phyloP scores from a whole-genome alignment of 2,113 vertebrate genomes.

The Grammomys dolichurus region DNA sequence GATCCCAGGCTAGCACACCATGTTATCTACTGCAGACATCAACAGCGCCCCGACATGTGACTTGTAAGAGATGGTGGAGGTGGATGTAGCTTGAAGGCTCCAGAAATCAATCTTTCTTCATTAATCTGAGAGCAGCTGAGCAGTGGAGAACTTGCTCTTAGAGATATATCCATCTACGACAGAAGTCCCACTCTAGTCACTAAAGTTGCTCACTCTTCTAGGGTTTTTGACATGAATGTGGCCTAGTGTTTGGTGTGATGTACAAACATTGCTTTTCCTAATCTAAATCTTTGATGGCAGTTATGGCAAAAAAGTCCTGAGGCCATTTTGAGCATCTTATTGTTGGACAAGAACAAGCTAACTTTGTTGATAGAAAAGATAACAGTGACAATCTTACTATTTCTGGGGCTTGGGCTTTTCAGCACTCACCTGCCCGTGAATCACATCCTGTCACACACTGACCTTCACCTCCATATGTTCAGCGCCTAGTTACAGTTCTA shows the following conservation, averaged over 20 bases:
- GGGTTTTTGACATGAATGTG: background rate
- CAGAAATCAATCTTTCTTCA: background rate
- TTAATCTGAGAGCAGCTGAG: background rate
- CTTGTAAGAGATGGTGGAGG: background rate
- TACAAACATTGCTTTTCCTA: background rate
- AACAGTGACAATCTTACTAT: background rate
- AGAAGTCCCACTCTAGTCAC: background rate
- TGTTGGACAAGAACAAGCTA: background rate
- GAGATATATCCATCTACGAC: background rate
- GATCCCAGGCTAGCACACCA: background rate
- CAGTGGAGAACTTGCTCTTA: background rate
- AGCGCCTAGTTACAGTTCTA: background rate
- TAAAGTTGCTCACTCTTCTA: background rate
- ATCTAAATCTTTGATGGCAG: background rate
- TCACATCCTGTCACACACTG: background rate
- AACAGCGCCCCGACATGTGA: fast-evolving
- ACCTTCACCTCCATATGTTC: background rate
- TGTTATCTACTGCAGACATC: background rate
- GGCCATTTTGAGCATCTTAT: background rate
- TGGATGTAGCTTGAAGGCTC: background rate
- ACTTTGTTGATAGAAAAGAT: background rate
- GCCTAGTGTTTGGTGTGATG: background rate
- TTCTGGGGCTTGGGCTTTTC: background rate
- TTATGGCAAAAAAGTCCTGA: background rate
- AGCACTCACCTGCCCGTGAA: background rate